Evolutionary conservation across 35 echinoderm and acorn worm species (phyloP).

Genomic region (Holothuria glaberrima): DNA sequence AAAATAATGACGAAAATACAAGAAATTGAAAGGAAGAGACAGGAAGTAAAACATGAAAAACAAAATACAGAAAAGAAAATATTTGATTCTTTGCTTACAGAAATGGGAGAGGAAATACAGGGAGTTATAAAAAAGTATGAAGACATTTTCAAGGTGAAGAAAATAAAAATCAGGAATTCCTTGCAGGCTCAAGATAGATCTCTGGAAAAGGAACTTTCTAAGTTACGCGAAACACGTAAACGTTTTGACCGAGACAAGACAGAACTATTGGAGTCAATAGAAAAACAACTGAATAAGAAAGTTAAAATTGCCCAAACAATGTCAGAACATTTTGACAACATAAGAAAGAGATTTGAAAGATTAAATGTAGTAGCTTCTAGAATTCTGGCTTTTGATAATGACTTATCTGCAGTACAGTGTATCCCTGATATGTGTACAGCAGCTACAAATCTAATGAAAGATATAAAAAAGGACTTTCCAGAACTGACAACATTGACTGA

Average conservation of each 20-base stretch:
- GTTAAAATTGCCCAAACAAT: background rate
- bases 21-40: background rate
- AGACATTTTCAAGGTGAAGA: background rate
- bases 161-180: background rate
- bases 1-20: background rate
- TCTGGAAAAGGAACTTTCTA: background rate
- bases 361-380: background rate
- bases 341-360: background rate
- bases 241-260: background rate
- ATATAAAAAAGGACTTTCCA: constrained; percentile 37
- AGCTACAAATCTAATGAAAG: background rate
- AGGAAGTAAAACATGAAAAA: background rate
- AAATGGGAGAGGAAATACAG: constrained; percentile 24
- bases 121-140: background rate
- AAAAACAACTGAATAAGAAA: background rate
- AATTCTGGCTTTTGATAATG: constrained; percentile 1
- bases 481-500: background rate
- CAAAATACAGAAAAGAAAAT: background rate
- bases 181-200: background rate
- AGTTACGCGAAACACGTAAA: background rate
- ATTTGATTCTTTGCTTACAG: background rate
- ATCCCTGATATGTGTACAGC: constrained; percentile 23
- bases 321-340: background rate
- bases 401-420: constrained; percentile 7
- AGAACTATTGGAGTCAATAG: background rate